A percentile compares a stretch with the other conserved stretches of the same genome.
These are phyloP conservation scores for Diabrotica undecimpunctata DNA, from an alignment of 1,140 invertebrate species.

Conservation along the genomic window DNA sequence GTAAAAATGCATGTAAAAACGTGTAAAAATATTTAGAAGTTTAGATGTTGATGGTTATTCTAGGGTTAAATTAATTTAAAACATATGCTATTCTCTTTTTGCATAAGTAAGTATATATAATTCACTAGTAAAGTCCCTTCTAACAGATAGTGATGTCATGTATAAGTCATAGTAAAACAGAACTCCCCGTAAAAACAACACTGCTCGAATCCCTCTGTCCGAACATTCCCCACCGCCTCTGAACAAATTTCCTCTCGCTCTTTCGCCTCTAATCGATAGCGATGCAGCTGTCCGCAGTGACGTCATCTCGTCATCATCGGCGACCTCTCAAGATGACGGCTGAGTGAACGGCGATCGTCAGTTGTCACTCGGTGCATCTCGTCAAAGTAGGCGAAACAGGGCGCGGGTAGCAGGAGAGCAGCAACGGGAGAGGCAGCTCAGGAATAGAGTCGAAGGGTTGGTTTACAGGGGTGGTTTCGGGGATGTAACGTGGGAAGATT, in stretches of 20 bases:
- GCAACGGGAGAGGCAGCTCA: neutral
- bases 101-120: too few species aligned
- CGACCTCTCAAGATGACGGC: conserved; percentile 29
- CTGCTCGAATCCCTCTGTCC: too few species aligned
- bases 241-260: neutral
- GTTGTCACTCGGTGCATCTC: conserved; percentile 27
- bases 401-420: conserved; percentile 12
- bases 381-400: conserved; percentile 15
- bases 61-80: too few species aligned
- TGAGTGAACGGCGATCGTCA: conserved; percentile 20
- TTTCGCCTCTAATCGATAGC: conserved; percentile 35
- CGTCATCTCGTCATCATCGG: conserved; percentile 32
- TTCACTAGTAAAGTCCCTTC: too few species aligned
- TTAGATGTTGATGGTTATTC: too few species aligned
- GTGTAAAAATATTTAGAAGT: too few species aligned
- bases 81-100: too few species aligned
- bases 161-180: too few species aligned
- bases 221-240: neutral
- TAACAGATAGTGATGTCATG: too few species aligned
- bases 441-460: conserved; percentile 11
- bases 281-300: conserved; percentile 43
- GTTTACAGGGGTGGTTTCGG: neutral
- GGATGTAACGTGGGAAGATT: neutral
- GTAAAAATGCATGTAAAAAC: too few species aligned
- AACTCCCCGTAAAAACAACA: too few species aligned